phyloP scores from a whole-genome alignment of 2,113 vertebrate species.

The Albula goreensis region DNA sequence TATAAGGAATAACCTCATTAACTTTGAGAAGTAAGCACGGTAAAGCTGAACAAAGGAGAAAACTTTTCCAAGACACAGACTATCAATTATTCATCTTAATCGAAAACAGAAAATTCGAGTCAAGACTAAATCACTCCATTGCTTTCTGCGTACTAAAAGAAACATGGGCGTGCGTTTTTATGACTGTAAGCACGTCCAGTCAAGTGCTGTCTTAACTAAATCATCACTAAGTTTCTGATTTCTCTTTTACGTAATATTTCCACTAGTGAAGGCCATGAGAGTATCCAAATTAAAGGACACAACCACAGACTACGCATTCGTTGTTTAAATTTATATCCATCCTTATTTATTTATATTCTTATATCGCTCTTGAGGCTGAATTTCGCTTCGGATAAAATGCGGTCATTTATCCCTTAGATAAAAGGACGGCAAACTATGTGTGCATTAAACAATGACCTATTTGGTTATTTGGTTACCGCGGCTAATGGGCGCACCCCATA shows the following conservation, averaged over 20 bases:
- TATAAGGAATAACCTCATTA: too few species aligned
- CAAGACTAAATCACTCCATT: background rate
- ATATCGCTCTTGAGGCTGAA: background rate
- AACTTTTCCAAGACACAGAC: background rate
- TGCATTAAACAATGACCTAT: too few species aligned
- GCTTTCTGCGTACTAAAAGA: background rate
- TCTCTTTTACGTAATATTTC: slow-evolving; percentile 18
- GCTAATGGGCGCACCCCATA: background rate
- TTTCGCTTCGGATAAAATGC: background rate
- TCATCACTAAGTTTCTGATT: slow-evolving; percentile 2
- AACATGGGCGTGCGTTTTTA: background rate
- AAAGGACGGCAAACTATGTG: too few species aligned
- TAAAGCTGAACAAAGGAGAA: background rate
- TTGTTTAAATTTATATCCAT: background rate
- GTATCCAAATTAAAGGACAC: background rate
- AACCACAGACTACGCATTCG: background rate
- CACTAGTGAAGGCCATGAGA: background rate
- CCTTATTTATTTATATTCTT: background rate
- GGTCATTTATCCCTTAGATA: background rate
- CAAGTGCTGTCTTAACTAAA: slow-evolving; percentile 10
- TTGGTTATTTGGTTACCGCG: background rate
- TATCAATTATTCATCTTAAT: background rate
- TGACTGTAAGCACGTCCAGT: background rate
- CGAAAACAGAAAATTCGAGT: background rate
- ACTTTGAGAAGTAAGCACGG: background rate